Percentiles rank a stretch among this genome's conserved stretches.
Conservation (phyloP, 2,888 invertebrate genomes). For the Amphipoea lucens region DNA sequence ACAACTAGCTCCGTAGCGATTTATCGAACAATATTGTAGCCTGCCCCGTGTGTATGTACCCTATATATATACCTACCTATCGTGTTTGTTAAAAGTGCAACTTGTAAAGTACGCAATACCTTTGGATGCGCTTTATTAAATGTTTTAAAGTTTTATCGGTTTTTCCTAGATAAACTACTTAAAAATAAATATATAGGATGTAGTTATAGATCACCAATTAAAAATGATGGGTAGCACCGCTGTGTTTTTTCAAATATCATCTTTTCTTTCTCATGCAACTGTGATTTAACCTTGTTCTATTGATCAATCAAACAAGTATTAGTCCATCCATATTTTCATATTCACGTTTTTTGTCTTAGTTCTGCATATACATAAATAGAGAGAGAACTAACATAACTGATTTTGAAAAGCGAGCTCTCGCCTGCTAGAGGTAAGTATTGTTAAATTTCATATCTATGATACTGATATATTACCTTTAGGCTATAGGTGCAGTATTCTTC, state of each 20-base stretch:
- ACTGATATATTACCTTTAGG: neutral
- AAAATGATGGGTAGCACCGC: neutral
- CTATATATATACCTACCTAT: neutral
- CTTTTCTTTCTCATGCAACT: neutral
- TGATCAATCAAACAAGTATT: neutral
- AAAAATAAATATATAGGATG: neutral
- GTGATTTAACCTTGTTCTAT: neutral
- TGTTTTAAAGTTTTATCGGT: neutral
- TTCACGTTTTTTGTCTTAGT: too few relatives aligned
- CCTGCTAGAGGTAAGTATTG: neutral
- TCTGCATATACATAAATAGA: too few relatives aligned
- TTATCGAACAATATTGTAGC: slow-evolving; percentile 70
- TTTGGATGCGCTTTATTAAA: slow-evolving; percentile 56
- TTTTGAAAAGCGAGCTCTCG: neutral
- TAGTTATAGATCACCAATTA: neutral
- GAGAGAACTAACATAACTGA: neutral
- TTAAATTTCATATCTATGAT: neutral
- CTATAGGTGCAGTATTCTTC: neutral
- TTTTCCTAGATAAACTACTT: neutral
- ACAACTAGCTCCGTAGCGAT: slow-evolving; percentile 64
- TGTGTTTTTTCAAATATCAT: neutral
- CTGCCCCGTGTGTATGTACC: slow-evolving; percentile 46
- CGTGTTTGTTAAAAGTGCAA: slow-evolving; percentile 56
- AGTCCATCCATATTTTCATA: too few relatives aligned
- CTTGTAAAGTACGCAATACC: slow-evolving; percentile 10